Evolutionary conservation across 2,888 invertebrate species (phyloP).

Genomic region (Fragum sueziense): DNA sequence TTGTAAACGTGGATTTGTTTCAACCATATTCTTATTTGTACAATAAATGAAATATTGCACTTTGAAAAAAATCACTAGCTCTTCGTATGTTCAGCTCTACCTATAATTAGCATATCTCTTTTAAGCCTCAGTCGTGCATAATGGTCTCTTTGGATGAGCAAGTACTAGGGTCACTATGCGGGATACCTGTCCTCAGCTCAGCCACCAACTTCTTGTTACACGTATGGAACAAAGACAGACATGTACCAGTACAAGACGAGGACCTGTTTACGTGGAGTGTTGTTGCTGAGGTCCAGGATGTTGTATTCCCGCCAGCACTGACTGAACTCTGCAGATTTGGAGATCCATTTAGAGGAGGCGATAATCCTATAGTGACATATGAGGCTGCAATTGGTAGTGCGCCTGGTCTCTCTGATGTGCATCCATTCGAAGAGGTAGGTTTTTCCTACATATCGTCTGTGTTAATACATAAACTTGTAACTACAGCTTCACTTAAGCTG

Average conservation of each 20-base stretch:
- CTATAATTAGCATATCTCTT: too few species aligned
- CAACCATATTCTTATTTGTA: too few species aligned
- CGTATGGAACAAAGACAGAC: constrained; percentile 58
- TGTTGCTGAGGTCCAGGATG: constrained; percentile 29
- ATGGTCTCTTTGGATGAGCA: background rate
- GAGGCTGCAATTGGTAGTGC: constrained; percentile 56
- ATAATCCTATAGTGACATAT: constrained; percentile 52
- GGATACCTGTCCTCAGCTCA: constrained; percentile 47
- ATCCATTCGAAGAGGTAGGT: constrained; percentile 28
- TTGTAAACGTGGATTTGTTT: too few species aligned
- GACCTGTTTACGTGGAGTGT: constrained; percentile 32
- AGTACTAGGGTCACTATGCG: constrained; percentile 37
- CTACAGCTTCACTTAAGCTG: too few species aligned
- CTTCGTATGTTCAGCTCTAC: too few species aligned
- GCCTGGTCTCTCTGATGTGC: constrained; percentile 25
- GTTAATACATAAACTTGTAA: too few species aligned
- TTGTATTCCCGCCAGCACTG: constrained; percentile 47
- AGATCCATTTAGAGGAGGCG: constrained; percentile 50
- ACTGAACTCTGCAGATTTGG: constrained; percentile 53
- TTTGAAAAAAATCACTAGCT: too few species aligned
- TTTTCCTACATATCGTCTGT: too few species aligned
- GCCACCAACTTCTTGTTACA: constrained; percentile 43
- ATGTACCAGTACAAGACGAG: constrained; percentile 27
- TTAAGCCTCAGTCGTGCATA: constrained; percentile 17
- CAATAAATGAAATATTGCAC: too few species aligned